Base-by-base conservation (phyloP, 2,888 invertebrate genomes). In the Drosophila pegasa region DNA sequence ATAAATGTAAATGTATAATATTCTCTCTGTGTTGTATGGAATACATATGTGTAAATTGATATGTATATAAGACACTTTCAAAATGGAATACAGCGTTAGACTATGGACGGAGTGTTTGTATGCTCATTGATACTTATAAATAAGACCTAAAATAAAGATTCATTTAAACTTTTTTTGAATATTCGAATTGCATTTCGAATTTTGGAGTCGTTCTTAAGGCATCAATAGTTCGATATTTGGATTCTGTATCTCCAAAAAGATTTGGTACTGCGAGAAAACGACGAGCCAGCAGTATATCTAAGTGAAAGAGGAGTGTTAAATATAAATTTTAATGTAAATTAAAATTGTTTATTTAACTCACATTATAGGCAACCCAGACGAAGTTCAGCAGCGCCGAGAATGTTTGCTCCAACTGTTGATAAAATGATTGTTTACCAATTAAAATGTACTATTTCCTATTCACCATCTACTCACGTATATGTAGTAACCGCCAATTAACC, bases 211-310 rank as follows among this genome's bases (percentile, higher is more conserved):
- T n/a, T 6, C 18, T 25, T 87, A 91, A 62, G 91, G 91, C 90
- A 92, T 91, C 40, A 91, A 65, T 40, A 97, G 94, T 91, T 97
- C 97, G 89, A 97, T 97, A 90, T 97, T 97, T 5, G 97, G 97
- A 57, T 97, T 96, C 90, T 98, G 97, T 93, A 96, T 93, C 75
- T 95, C 93, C 80, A 95, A 93, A 87, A 97, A 95, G 57, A 96
- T 94, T 93, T 96, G 95, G 91, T 97, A 98, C 86, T 97, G 96
- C 0, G 97, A 97, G 78, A 95, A 95, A 0, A 98, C 97, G 68
- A 96, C 97, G 25, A 97, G 91, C 95, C 97, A 96, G 90, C 97
- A 97, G 89, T 98, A 97, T 22, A 96, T 94, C 97, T 97, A 93
- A 55, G 55, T 50, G n/a, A 56, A 9, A 14, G 10, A 14, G 10